phyloP scores from a whole-genome alignment of 2,113 vertebrate genomes.

The Ophthalmotilapia sp. region DNA sequence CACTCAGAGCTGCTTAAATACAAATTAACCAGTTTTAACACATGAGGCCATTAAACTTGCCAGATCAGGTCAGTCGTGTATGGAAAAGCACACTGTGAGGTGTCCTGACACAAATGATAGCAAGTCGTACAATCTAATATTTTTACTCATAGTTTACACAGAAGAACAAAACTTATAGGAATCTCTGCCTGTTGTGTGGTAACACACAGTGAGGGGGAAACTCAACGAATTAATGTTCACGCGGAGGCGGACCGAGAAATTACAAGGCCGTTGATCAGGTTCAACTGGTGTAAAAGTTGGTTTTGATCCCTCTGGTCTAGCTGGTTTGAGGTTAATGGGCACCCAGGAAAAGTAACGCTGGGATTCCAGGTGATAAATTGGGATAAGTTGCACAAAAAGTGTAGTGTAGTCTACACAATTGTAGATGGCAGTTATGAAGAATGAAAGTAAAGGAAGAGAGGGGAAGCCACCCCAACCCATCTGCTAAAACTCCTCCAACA shows the following conservation, averaged over 20 bases:
- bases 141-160: background rate
- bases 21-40: background rate
- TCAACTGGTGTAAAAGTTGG: background rate
- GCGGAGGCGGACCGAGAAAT: background rate
- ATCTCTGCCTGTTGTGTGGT: background rate
- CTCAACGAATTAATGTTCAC: rapidly evolving
- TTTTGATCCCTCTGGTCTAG: background rate
- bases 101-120: background rate
- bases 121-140: background rate
- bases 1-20: background rate
- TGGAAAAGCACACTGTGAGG: background rate
- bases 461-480: background rate
- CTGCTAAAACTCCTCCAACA: constrained; percentile 53
- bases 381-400: background rate
- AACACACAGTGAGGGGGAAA: background rate
- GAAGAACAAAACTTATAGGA: background rate
- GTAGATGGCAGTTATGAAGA: background rate
- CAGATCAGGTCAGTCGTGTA: background rate
- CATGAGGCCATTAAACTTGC: background rate
- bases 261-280: background rate
- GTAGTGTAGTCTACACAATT: background rate
- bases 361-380: background rate
- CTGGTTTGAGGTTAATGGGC: background rate
- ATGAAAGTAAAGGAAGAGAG: background rate
- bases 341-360: background rate